Conservation (phyloP, 2,888 invertebrate species). For the Callyntrura guangdongensis region DNA sequence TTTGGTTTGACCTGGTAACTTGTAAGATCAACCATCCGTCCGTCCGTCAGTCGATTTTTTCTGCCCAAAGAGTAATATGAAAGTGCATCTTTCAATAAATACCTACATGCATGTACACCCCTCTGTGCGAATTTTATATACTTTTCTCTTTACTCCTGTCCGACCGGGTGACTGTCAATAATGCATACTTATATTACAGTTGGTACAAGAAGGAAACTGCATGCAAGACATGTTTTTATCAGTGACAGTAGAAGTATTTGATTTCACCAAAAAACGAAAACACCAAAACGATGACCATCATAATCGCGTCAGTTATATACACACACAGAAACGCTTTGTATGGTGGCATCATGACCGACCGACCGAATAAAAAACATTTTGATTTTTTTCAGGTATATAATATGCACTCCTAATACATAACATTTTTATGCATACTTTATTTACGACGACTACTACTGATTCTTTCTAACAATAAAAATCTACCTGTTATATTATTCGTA, state of each 20-base stretch:
- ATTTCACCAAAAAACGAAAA: constrained; percentile 25
- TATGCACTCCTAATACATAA: constrained; percentile 19
- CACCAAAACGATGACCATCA: background rate
- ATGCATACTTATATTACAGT: background rate
- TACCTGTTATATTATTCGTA: constrained; percentile 3
- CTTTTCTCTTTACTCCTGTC: background rate
- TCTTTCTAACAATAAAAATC: constrained; percentile 43
- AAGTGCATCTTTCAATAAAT: constrained; percentile 28
- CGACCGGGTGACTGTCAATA: background rate
- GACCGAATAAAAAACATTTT: constrained; percentile 41
- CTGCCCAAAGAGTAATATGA: background rate
- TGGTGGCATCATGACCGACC: constrained; percentile 52
- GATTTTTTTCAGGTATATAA: background rate
- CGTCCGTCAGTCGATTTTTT: background rate
- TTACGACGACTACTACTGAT: background rate
- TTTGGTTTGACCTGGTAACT: constrained; percentile 57
- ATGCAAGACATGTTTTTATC: constrained; percentile 34
- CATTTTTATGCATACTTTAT: constrained; percentile 18
- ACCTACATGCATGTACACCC: background rate
- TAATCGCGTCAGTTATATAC: background rate
- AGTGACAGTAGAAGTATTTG: background rate
- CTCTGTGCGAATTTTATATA: background rate
- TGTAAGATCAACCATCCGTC: background rate
- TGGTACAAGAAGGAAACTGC: background rate
- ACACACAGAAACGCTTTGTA: background rate